Conservation (phyloP, 1,140 invertebrate species). For the Eumeta japonica region DNA sequence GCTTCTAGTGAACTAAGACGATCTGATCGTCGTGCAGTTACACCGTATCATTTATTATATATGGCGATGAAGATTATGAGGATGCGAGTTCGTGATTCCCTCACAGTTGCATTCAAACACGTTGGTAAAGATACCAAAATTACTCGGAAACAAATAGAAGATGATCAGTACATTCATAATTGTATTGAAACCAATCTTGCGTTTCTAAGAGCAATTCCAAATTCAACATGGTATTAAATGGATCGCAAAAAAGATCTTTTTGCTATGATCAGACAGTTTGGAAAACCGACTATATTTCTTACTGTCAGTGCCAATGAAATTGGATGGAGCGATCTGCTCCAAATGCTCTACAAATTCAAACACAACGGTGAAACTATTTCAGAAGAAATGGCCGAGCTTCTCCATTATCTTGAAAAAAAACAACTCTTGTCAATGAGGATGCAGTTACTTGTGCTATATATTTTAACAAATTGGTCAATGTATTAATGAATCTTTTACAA, state of each 20-base stretch:
- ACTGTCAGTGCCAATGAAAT: constrained; percentile 5
- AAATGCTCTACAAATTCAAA: constrained; percentile 24
- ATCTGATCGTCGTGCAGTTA: constrained; percentile 14
- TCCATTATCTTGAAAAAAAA: constrained; percentile 24
- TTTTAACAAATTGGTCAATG: constrained; percentile 35
- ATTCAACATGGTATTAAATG: constrained; percentile 1
- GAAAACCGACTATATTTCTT: constrained; percentile 9
- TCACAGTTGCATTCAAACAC: constrained; percentile 17
- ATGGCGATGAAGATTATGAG: constrained; percentile 17
- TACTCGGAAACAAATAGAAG: constrained; percentile 12
- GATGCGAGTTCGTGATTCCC: constrained; percentile 11
- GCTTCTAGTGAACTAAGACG: constrained; percentile 17
- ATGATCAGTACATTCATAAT: neutral
- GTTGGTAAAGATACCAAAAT: constrained; percentile 15
- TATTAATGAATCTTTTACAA: constrained; percentile 3
- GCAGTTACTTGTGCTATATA: constrained; percentile 41
- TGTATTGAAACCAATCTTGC: neutral
- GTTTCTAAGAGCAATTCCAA: neutral
- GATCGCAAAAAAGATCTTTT: constrained; percentile 8
- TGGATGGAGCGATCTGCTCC: constrained; percentile 13
- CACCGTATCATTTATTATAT: constrained; percentile 18
- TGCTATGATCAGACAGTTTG: constrained; percentile 9
- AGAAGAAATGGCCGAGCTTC: constrained; percentile 8
- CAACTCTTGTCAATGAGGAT: constrained; percentile 37
- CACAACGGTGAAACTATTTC: constrained; percentile 17